Conservation (phyloP, 2,113 vertebrate species). For the Neolamprologus sp. region DNA sequence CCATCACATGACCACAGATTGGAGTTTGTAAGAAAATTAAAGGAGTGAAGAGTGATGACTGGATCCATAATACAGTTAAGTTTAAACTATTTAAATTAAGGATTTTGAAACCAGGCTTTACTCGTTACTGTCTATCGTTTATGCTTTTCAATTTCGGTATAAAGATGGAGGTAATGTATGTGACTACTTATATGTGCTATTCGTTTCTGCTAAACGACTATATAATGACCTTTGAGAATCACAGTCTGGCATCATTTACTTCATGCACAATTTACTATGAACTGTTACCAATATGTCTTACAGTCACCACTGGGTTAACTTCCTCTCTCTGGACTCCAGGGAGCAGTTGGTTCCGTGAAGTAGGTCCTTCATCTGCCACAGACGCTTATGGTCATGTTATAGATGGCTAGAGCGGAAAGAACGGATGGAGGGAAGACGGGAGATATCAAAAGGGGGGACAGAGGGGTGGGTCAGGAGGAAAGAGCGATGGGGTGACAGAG, state of each 20-base stretch:
- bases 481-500: conserved; percentile 6
- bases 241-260: not conserved
- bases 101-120: not conserved
- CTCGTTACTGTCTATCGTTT: not conserved
- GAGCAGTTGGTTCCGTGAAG: not conserved
- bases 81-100: not conserved
- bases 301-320: not conserved
- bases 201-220: not conserved
- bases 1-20: not conserved
- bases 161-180: not conserved
- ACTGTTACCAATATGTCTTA: not conserved
- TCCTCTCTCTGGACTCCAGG: not conserved
- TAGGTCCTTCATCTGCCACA: conserved; percentile 22
- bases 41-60: not conserved
- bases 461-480: not conserved
- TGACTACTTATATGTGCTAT: not conserved
- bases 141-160: not conserved
- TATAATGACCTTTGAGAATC: not conserved
- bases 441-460: not conserved
- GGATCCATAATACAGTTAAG: not conserved
- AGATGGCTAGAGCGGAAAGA: conserved; percentile 18
- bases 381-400: conserved; percentile 29
- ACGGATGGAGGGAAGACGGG: not conserved
- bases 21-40: not conserved
- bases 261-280: not conserved